These are phyloP conservation scores for Grammomys surdaster DNA, from an alignment of 2,113 vertebrate species.

Conservation along the genomic window DNA sequence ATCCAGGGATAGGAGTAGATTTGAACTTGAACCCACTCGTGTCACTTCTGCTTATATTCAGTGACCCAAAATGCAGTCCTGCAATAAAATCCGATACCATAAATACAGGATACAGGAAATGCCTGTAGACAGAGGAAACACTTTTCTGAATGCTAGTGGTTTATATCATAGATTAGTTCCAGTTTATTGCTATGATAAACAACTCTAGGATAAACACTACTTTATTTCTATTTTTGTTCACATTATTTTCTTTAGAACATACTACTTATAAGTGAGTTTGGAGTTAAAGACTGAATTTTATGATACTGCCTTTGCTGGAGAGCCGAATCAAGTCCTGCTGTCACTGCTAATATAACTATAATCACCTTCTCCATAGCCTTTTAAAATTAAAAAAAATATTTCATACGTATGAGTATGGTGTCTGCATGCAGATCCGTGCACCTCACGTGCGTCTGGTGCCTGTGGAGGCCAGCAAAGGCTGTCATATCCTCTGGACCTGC, in stretches of 20 bases:
- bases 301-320: not conserved
- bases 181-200: not conserved
- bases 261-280: not conserved
- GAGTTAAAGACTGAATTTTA: not conserved
- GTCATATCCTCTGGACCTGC: not conserved
- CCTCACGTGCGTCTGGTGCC: not conserved
- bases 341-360: not conserved
- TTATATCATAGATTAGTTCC: conserved; percentile 17
- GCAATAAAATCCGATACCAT: not conserved
- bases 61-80: not conserved
- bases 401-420: too few species aligned
- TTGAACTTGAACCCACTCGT: not conserved
- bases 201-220: not conserved
- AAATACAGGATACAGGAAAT: not conserved
- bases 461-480: not conserved
- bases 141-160: not conserved
- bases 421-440: not conserved
- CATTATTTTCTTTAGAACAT: not conserved
- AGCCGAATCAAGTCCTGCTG: not conserved
- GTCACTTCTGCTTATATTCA: not conserved
- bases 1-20: not conserved
- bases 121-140: not conserved
- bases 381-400: not conserved
- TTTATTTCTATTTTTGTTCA: conserved; percentile 26
- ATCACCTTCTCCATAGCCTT: not conserved